Percentiles rank a stretch among this genome's conserved stretches.
These are phyloP conservation scores for Drosophila anceps DNA, from an alignment of 2,888 invertebrate genomes.

Conservation along the genomic window DNA sequence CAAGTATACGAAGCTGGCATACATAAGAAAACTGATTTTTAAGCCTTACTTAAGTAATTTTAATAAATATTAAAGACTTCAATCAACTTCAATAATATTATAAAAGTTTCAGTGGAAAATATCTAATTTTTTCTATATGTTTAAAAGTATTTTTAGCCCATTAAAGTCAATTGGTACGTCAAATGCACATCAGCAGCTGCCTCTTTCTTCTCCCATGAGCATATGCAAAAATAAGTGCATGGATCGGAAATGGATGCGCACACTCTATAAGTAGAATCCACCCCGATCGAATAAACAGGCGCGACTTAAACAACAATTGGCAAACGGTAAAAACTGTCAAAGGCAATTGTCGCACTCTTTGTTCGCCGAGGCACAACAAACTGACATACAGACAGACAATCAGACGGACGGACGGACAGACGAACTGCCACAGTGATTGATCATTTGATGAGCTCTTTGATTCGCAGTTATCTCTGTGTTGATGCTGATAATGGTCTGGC, in stretches of 20 bases:
- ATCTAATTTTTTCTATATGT: background rate
- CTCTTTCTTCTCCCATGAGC: slow-evolving; percentile 39
- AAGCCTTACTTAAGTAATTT: too few relatives aligned
- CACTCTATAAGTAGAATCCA: slow-evolving; percentile 32
- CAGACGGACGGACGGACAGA: slow-evolving; percentile 35
- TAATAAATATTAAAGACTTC: background rate
- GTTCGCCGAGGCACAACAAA: slow-evolving; percentile 62
- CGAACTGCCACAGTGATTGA: slow-evolving; percentile 58
- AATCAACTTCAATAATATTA: background rate
- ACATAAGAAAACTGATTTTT: too few relatives aligned
- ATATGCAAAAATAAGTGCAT: slow-evolving; percentile 69
- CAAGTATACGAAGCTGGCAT: too few relatives aligned
- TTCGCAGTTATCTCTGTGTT: slow-evolving; percentile 23
- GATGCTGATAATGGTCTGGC: background rate
- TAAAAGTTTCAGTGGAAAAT: background rate
- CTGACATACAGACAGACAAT: slow-evolving; percentile 49
- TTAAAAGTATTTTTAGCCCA: background rate
- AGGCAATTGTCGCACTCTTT: slow-evolving; percentile 72
- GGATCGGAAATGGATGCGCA: slow-evolving; percentile 14
- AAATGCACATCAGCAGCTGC: slow-evolving; percentile 54
- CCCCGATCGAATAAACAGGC: slow-evolving; percentile 42
- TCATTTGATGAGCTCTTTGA: slow-evolving; percentile 57
- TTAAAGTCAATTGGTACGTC: slow-evolving; percentile 1
- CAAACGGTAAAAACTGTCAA: slow-evolving; percentile 78
- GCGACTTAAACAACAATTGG: slow-evolving; percentile 68